Conservation (phyloP, 1,140 invertebrate genomes). For the Acyrthosiphon pisum region DNA sequence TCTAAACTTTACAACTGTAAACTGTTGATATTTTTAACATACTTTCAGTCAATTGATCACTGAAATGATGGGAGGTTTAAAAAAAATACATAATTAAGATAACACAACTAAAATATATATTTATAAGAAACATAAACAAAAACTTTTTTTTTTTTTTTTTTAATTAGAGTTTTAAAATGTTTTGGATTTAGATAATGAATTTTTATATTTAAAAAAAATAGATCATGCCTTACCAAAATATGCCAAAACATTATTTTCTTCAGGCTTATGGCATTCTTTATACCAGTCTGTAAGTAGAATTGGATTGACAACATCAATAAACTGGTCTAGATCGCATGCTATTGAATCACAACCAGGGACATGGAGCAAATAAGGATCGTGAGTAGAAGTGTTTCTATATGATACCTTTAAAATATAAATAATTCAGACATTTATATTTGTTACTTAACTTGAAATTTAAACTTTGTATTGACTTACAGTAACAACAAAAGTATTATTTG, state of each 20-base stretch:
- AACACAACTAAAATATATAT: not conserved
- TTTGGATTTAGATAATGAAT: not conserved
- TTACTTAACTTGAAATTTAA: not conserved
- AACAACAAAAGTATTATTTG: conserved; percentile 63
- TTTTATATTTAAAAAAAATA: not conserved
- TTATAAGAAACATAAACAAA: not conserved
- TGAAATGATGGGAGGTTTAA: not conserved
- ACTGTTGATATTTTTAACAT: too few species aligned
- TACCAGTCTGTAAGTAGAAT: conserved; percentile 41
- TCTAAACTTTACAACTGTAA: too few species aligned
- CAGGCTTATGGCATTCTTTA: conserved; percentile 13
- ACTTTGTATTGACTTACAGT: conserved; percentile 62
- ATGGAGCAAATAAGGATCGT: conserved; percentile 41
- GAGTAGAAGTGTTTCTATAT: conserved; percentile 46
- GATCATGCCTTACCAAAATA: not conserved
- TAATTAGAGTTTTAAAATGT: not conserved
- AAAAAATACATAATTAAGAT: not conserved
- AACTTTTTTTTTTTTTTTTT: not conserved
- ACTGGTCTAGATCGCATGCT: conserved; percentile 43
- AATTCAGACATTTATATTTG: not conserved
- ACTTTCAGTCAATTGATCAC: not conserved
- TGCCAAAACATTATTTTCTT: not conserved
- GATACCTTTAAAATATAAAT: conserved; percentile 40
- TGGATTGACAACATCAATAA: conserved; percentile 33
- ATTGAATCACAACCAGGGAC: conserved; percentile 57